Evolutionary conservation across 2,113 vertebrate genomes (phyloP), one percentile per base, ranked within the genome.

Genomic region (Lutjanus erythropterus): DNA sequence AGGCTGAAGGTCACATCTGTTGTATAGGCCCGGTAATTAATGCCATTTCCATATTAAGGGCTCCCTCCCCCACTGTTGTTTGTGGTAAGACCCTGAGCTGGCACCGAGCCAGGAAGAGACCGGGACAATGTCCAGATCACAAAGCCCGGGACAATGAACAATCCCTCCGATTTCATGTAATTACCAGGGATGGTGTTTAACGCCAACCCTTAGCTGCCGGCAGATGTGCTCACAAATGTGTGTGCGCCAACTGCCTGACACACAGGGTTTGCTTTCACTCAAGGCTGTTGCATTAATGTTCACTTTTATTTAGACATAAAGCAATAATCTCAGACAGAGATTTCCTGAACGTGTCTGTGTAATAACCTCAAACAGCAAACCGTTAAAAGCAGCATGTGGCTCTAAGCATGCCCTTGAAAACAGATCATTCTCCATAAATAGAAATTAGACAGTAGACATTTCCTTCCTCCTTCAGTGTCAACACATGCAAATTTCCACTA

Each of bases 1-100:
- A 75, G 67, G 55, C 72, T 73, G 83, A 90, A 87, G 89, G 91
- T 84, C 91, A 91, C 90, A 93, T 94, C 92, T 94, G 93, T 75
- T 88, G 80, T 82, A 79, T 85, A 77, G 78, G 77, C 46, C 11
- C 56, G 15, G 86, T 92, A 92, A 94, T 93, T 89, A 91, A 89
- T 82, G 69, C 71, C 49, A 88, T 93, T 92, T 92, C 91, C 91
- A 91, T 93, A 93, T 91, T 86, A 82, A 80, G 78, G 50, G 18
- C 50, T 27, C 59, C 79, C 68, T 9, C 74, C 49, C 55, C 69
- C 70, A 9, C 79, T 44, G 72, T 62, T 82, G 85, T 91, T 79
- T 78, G 81, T 83, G 78, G 80, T 72, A 74, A 82, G 88, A 83
- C 91, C 78, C 80, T 70, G 71, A 71, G 60, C 86, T 92, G 92